Base-by-base conservation (phyloP, 2,797 vertebrate species). In the Urocyon cinereoargenteus region DNA sequence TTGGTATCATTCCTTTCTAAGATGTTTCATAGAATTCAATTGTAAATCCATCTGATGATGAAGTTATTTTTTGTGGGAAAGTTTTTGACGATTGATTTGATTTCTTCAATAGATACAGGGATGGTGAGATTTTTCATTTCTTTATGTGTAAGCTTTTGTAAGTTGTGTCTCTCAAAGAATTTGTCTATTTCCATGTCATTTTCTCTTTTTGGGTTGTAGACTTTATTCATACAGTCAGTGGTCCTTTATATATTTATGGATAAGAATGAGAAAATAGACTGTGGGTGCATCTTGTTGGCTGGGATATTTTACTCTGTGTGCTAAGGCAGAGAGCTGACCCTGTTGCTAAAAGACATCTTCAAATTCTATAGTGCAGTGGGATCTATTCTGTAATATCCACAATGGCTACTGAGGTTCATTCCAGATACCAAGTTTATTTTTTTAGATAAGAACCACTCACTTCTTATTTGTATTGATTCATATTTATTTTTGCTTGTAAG, bases 1-100 rank as follows among this genome's bases (percentile, higher is more conserved):
- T 86, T 91, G 13, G 6, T 77, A 77, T 92, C 86, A 96, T 91
- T 82, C 92, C 28, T 95, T 86, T 26, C 57, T 31, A 36, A 31
- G 24, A 26, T 59, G 22, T 77, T 94, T 93, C 6, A 13, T 72
- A 93, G 45, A 85, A 91, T 85, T 88, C 61, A 87, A 2, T 72
- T 93, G 22, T 87, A 88, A 81, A 84, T 15, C 16, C 22, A 88
- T 91, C 45, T 51, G 28, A 49, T n/a, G 21, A 81, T 81, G n/a
- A 28, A 83, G 15, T 86, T 79, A 22, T 45, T 36, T 86, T 86
- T 66, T 61, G 72, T 64, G 40, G n/a, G 14, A 89, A 81, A 62
- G 3, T 19, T 79, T 92, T 68, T 90, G 57, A 86, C 77, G 68
- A 72, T 85, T 12, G 34, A 24, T 72, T 90, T 11, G n/a, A 21